Evolutionary conservation across 2,888 invertebrate genomes (phyloP), one percentile per base, ranked within the genome.

Genomic region (Campoletis raptor): DNA sequence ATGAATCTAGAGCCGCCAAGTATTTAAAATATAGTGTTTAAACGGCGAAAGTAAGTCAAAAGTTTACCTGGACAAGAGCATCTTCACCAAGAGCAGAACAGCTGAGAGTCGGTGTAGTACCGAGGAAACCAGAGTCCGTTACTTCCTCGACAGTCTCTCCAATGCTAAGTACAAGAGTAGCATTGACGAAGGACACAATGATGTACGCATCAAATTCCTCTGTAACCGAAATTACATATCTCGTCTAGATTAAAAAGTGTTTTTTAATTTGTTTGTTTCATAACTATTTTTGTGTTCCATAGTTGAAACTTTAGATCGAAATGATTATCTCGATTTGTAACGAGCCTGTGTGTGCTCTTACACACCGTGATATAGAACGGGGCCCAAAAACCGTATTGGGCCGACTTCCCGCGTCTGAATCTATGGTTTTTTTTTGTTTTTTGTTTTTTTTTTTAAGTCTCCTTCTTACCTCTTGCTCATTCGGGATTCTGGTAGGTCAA

Each of bases 91-190:
- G 96, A 52, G 99, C 98, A 12, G 99, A 98, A 95, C 99, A 99
- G 88, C 98, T 98, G n/a, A 99, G 95, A 0, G 99, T 99, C 0
- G 99, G 99, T 0, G 99, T 99, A 0, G 99, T 99, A 85, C 99
- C 99, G 92, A 99, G 95, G 94, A 99, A 99, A 67, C 99, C 99
- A 87, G 99, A 99, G 95, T 99, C 99, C 0, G 99, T 99, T 37
- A 99, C 99, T 97, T 99, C 99, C 95, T 99, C 99, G n/a, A 99
- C 99, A 18, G 99, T 99, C 95, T 99, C 99, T 90, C 99, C 99
- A 94, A 99, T 99, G 91, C 99, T 99, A 92, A 99, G 96, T 89
- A 99, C 99, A 93, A 99, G 96, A 21, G 99, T 99, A 90, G 99
- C 99, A 94, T 98, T 98, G 88, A 99, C 98, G 97, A 99, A 99